A percentile compares a stretch with the other conserved stretches of the same genome.
Evolutionary conservation across 2,888 invertebrate species (phyloP).

Genomic region (Nymphalis urticae): DNA sequence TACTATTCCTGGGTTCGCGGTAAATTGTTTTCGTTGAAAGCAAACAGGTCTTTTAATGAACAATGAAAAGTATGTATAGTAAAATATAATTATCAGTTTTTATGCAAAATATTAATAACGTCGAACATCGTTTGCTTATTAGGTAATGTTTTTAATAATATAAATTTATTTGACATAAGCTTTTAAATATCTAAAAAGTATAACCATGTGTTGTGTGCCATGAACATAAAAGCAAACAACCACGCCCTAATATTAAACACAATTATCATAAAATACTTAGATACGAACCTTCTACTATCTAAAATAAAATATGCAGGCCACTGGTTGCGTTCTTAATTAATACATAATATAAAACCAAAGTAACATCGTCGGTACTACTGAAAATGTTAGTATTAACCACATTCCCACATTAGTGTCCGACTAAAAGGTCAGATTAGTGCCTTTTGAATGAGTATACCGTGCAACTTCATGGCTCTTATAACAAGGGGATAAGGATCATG

Average conservation of each 20-base stretch:
- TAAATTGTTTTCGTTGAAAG: conserved; percentile 43
- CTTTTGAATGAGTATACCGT: conserved; percentile 27
- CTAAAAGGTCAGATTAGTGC: conserved; percentile 38
- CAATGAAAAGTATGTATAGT: conserved; percentile 13
- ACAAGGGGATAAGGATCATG: conserved; percentile 19
- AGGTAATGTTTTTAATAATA: background rate
- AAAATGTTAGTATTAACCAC: conserved; percentile 29
- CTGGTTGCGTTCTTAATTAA: too few species aligned
- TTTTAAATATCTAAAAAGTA: background rate
- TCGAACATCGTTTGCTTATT: background rate
- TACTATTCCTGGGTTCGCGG: conserved; percentile 41
- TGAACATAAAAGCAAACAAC: too few species aligned
- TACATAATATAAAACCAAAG: background rate
- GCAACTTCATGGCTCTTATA: conserved; percentile 23
- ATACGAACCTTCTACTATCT: too few species aligned
- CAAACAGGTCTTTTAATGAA: conserved; percentile 35
- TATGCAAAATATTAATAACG: background rate
- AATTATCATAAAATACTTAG: too few species aligned
- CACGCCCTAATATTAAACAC: too few species aligned
- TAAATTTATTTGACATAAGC: background rate
- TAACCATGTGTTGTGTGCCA: background rate
- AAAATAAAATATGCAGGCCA: too few species aligned
- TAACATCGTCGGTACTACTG: conserved; percentile 3
- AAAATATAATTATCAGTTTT: background rate
- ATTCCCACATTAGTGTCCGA: conserved; percentile 33